Evolutionary conservation across 2,113 vertebrate genomes (phyloP).

Genomic region (Larimichthys polyactis): DNA sequence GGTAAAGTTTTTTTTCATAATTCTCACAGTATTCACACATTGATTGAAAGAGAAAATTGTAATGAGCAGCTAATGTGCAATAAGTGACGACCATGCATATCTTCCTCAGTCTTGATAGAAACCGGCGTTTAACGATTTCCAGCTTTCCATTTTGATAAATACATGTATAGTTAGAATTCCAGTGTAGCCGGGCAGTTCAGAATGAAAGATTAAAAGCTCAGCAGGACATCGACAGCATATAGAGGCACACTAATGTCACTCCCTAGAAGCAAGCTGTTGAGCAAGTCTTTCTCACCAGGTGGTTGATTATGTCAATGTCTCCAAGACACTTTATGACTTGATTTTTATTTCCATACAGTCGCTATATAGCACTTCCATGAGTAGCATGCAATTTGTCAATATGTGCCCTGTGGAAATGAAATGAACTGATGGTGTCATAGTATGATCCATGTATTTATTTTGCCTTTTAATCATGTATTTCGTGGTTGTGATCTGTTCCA

Average conservation of each 20-base stretch:
- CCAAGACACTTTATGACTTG: slow-evolving; percentile 13
- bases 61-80: neutral
- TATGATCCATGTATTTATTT: neutral
- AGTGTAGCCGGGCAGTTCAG: slow-evolving; percentile 19
- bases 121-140: slow-evolving; percentile 8
- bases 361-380: neutral
- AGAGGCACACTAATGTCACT: slow-evolving; percentile 28
- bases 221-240: slow-evolving; percentile 16
- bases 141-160: slow-evolving; percentile 20
- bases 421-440: neutral
- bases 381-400: neutral
- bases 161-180: slow-evolving; percentile 3
- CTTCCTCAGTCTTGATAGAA: slow-evolving; percentile 8
- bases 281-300: slow-evolving; percentile 22
- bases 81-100: neutral
- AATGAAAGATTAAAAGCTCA: slow-evolving; percentile 38
- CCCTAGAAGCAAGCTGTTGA: slow-evolving; percentile 18
- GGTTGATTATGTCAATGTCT: slow-evolving; percentile 46
- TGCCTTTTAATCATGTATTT: slow-evolving; percentile 3
- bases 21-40: neutral
- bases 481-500: slow-evolving; percentile 61
- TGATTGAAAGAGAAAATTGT: neutral
- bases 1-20: slow-evolving; percentile 76
- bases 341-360: slow-evolving; percentile 17
- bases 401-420: neutral